Base-by-base conservation (phyloP, 2,113 vertebrate genomes). In the Mirounga angustirostris region DNA sequence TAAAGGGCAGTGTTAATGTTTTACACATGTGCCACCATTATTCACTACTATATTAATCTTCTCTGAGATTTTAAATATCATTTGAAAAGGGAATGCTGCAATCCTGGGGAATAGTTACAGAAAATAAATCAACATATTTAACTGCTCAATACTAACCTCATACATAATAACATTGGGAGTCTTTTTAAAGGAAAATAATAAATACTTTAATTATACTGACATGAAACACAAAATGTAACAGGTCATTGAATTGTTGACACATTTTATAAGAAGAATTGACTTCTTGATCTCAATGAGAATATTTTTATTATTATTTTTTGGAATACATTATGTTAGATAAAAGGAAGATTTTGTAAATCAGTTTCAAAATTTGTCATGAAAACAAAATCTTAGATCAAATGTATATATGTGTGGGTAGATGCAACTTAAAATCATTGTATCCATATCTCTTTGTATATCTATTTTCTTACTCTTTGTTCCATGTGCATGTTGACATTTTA, bases 1-100 rank as follows among this genome's bases (percentile, higher is more conserved):
- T 98, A 98, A 95, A 98, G 97, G 97, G 90, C 87, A 97, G 92
- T 94, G 93, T 65, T 97, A 96, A 96, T 98, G 94, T 79, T 97
- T 93, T 96, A 90, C 89, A 94, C n/a, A 61, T 97, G 92, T 97
- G 92, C 90, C 69, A 90, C 95, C 74, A 94, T 96, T 96, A 97
- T 94, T 95, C 78, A 76, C 43, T 78, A 56, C 96, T 98, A 96
- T 97, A 97, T 98, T 97, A 96, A 95, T 97, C 91, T 94, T 71
- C 52, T 92, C 65, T 54, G 56, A 94, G 59, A 85, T 88, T 94
- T 96, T 91, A 96, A 98, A 96, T 96, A 96, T 69, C 85, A 92
- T 69, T 92, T 97, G 63, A 86, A 90, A 96, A 93, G 61, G 59
- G 26, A 98, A 73, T 87, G 50, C 36, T 85, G 52, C 4, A 56